Conservation (phyloP, 1,140 invertebrate genomes). For the Tetramorium alpestre region DNA sequence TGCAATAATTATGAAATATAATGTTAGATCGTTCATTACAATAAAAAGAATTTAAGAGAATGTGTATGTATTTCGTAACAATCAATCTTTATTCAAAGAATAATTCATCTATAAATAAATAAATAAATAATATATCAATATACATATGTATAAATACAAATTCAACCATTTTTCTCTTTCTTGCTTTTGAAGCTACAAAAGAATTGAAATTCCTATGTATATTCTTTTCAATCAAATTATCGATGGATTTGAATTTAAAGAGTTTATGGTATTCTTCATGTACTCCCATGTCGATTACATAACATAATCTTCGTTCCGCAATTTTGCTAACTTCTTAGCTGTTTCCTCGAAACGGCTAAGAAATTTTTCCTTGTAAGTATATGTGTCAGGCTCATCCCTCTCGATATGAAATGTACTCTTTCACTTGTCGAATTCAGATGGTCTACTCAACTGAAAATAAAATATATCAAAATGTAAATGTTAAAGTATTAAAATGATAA, state of each 20-base stretch:
- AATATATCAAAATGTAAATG: not conserved
- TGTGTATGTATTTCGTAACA: not conserved
- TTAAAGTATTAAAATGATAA: not conserved
- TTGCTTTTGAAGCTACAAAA: not conserved
- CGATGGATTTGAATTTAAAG: not conserved
- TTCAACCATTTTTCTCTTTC: not conserved
- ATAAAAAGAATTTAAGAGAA: not conserved
- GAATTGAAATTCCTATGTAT: not conserved
- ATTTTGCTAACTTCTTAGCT: not conserved
- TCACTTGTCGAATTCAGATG: not conserved
- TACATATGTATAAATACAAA: not conserved
- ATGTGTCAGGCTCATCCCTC: conserved; percentile 14
- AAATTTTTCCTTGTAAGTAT: not conserved
- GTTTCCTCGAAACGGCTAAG: not conserved
- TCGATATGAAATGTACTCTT: not conserved
- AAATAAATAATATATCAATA: not conserved
- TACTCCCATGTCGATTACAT: not conserved
- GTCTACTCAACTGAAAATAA: conserved; percentile 21
- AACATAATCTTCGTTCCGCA: not conserved
- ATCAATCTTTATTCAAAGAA: not conserved
- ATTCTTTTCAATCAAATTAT: not conserved
- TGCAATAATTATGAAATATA: not conserved
- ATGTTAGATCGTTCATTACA: not conserved
- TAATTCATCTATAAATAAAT: not conserved
- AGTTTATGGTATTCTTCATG: not conserved